These are phyloP conservation scores for Lacanobia oleracea DNA, from an alignment of 2,888 invertebrate genomes.

Conservation along the genomic window DNA sequence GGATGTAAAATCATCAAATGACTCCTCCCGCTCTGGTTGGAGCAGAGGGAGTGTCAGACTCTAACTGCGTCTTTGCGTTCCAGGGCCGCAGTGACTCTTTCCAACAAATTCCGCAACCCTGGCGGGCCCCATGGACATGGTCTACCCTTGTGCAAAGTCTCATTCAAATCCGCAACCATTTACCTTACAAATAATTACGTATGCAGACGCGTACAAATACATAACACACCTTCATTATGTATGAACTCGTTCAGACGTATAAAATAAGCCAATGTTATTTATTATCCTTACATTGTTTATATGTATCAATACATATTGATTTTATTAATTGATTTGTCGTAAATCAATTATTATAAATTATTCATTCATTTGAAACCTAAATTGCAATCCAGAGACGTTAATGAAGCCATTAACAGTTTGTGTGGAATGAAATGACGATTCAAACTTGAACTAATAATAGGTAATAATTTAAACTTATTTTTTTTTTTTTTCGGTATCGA, in stretches of 20 bases:
- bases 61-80: too few species aligned
- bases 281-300: slow-evolving; percentile 38
- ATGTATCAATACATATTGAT: not conserved
- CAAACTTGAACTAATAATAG: not conserved
- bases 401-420: slow-evolving; percentile 8
- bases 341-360: slow-evolving; percentile 29
- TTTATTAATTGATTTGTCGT: slow-evolving; percentile 11
- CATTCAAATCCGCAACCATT: not conserved
- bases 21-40: too few species aligned
- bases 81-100: too few species aligned
- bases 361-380: slow-evolving; percentile 21
- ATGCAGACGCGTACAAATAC: not conserved
- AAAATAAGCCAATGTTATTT: slow-evolving; percentile 18
- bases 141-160: too few species aligned
- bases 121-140: too few species aligned
- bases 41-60: too few species aligned
- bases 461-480: not conserved
- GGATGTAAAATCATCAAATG: too few species aligned
- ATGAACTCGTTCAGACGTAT: not conserved
- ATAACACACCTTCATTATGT: not conserved
- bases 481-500: not conserved
- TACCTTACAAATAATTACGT: not conserved
- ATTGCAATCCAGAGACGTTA: not conserved
- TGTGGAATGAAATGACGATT: slow-evolving; percentile 1
- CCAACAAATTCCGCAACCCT: too few species aligned